Conservation (phyloP, 1,140 invertebrate genomes). For the Helicoverpa zea region DNA sequence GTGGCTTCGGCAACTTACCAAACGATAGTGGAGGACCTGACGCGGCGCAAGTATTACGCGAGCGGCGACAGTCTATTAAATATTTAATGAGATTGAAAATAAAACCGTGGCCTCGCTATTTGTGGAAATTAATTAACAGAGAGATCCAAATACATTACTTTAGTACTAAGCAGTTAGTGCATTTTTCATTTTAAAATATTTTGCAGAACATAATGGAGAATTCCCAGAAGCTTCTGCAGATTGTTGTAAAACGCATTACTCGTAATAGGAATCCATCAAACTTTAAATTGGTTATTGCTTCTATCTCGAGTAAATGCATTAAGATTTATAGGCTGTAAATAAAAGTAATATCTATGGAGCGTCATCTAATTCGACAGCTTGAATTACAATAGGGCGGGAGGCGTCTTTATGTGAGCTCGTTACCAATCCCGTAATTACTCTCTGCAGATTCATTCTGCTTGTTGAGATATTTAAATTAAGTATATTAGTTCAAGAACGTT, state of each 20-base stretch:
- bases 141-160: too few relatives aligned
- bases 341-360: background rate
- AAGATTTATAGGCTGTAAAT: slow-evolving; percentile 24
- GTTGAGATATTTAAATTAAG: background rate
- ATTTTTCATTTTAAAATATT: too few relatives aligned
- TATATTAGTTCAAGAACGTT: too few relatives aligned
- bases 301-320: slow-evolving; percentile 18
- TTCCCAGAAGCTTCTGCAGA: background rate
- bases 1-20: slow-evolving; percentile 57
- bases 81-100: background rate
- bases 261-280: background rate
- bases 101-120: too few relatives aligned
- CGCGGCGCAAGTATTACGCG: background rate
- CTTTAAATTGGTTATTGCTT: slow-evolving; percentile 34
- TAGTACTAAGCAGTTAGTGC: too few relatives aligned
- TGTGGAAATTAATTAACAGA: too few relatives aligned
- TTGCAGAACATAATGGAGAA: too few relatives aligned
- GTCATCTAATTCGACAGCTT: background rate
- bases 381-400: background rate
- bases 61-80: background rate
- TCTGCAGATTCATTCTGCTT: background rate
- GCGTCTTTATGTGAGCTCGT: slow-evolving; percentile 3
- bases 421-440: slow-evolving; percentile 1
- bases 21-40: slow-evolving; percentile 43
- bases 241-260: background rate